Percentiles rank a stretch among this genome's conserved stretches.
Conservation (phyloP, 2,888 invertebrate genomes). For the Maniola hyperantus region DNA sequence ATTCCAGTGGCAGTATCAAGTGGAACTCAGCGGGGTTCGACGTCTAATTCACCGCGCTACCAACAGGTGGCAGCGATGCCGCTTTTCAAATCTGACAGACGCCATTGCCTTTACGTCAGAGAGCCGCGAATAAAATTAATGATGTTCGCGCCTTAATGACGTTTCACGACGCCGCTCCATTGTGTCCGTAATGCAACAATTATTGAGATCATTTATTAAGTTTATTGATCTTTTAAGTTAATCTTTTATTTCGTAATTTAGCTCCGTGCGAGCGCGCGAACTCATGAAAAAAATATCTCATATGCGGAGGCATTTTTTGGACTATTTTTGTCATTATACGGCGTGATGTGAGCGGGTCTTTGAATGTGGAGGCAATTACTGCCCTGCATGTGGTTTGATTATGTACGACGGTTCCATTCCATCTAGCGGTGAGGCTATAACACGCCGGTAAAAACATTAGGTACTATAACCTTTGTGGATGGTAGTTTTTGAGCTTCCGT, state of each 20-base stretch:
- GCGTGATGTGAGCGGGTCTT: conserved; percentile 80
- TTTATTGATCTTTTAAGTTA: conserved; percentile 83
- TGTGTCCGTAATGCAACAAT: conserved; percentile 83
- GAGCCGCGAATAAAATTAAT: conserved; percentile 83
- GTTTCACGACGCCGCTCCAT: conserved; percentile 81
- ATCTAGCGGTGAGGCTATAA: conserved; percentile 72
- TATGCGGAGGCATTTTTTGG: conserved; percentile 80
- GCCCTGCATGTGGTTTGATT: conserved; percentile 82
- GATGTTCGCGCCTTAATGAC: conserved; percentile 82
- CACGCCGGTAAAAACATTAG: conserved; percentile 73
- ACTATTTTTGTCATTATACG: conserved; percentile 83
- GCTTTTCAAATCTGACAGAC: conserved; percentile 81
- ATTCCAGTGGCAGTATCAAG: conserved; percentile 79
- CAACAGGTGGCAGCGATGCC: conserved; percentile 80
- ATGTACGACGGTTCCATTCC: conserved; percentile 74
- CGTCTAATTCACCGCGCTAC: conserved; percentile 80
- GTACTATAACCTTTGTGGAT: conserved; percentile 68
- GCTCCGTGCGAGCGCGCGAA: conserved; percentile 78
- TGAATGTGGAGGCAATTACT: conserved; percentile 82
- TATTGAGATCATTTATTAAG: conserved; percentile 83
- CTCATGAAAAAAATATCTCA: conserved; percentile 78
- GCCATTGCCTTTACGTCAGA: conserved; percentile 80
- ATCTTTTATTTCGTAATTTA: conserved; percentile 83
- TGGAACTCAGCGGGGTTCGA: conserved; percentile 74
- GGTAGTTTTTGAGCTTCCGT: conserved; percentile 78